A percentile compares a stretch with the other conserved stretches of the same genome.
These are phyloP conservation scores for Colostygia pectinataria DNA, from an alignment of 2,888 invertebrate genomes.

Conservation along the genomic window DNA sequence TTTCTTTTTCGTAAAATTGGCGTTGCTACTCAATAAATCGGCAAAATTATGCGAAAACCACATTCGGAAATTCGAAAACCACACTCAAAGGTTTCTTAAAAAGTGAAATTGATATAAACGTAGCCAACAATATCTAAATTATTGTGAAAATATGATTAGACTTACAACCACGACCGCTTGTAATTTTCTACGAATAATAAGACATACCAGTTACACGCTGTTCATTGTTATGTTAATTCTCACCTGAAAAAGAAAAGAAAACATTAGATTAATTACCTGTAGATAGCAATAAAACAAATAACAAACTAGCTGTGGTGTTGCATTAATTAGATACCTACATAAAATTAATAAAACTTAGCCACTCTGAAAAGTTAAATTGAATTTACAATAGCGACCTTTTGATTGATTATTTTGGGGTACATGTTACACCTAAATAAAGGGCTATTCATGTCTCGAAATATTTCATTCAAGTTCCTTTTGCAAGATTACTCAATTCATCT, in stretches of 20 bases:
- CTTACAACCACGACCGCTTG: conserved; percentile 32
- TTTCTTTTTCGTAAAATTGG: conserved; percentile 40
- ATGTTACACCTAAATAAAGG: conserved; percentile 11
- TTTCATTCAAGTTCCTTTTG: conserved; percentile 17
- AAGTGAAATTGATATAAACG: conserved; percentile 7
- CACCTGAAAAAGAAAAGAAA: conserved; percentile 56
- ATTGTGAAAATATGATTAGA: conserved; percentile 2
- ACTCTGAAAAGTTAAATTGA: conserved; percentile 6
- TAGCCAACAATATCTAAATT: conserved; percentile 2
- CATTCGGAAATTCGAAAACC: too few relatives aligned
- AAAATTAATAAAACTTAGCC: conserved; percentile 8
- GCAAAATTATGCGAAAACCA: conserved; percentile 23
- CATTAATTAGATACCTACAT: conserved; percentile 4
- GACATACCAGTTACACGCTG: conserved; percentile 19
- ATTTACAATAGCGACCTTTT: neutral
- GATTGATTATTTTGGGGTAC: conserved; percentile 9
- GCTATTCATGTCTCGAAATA: conserved; percentile 6
- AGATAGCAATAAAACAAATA: conserved; percentile 1
- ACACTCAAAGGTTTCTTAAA: conserved; percentile 2
- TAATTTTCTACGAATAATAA: conserved; percentile 16
- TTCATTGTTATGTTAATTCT: conserved; percentile 36
- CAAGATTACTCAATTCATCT: conserved; percentile 16
- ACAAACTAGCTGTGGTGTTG: conserved; percentile 6
- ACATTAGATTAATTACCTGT: conserved; percentile 20
- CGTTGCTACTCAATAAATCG: conserved; percentile 30